phyloP scores from a whole-genome alignment of 2,888 invertebrate species.

The Meiosimyza decipiens region DNA sequence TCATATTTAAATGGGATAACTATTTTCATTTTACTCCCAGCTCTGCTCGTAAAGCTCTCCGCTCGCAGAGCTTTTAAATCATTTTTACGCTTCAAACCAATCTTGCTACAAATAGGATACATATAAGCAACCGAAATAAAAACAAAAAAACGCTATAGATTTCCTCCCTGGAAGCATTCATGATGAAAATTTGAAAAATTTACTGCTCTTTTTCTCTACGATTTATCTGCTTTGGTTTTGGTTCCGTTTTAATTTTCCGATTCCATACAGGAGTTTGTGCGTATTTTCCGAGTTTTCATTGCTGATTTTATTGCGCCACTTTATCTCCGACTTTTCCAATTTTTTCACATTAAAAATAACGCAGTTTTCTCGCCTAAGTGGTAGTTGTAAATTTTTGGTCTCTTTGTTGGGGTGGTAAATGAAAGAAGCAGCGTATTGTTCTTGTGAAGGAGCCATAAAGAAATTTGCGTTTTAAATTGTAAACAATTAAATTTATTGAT shows the following conservation, averaged over 20 bases:
- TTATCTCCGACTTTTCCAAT: constrained; percentile 43
- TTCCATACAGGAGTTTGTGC: not conserved
- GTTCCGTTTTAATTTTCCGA: constrained; percentile 1
- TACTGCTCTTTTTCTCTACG: not conserved
- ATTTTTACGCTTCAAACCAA: no score
- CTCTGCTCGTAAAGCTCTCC: no score
- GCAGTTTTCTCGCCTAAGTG: constrained; percentile 38
- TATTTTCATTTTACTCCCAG: no score
- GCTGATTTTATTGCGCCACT: constrained; percentile 4
- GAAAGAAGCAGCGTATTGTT: constrained; percentile 35
- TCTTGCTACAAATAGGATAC: no score
- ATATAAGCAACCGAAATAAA: no score
- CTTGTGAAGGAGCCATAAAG: not conserved
- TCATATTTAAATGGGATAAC: no score
- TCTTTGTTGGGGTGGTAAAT: constrained; percentile 49
- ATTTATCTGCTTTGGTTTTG: not conserved
- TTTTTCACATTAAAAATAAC: constrained; percentile 41
- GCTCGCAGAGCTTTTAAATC: no score
- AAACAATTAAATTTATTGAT: not conserved
- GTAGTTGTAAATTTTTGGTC: constrained; percentile 51
- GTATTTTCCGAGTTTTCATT: constrained; percentile 1
- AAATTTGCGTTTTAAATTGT: not conserved
- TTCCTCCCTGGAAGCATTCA: no score
- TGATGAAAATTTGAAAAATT: no score
- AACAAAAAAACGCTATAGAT: no score